Evolutionary conservation across 2,113 vertebrate genomes (phyloP).

Genomic region (Eulacestoma nigropectus): DNA sequence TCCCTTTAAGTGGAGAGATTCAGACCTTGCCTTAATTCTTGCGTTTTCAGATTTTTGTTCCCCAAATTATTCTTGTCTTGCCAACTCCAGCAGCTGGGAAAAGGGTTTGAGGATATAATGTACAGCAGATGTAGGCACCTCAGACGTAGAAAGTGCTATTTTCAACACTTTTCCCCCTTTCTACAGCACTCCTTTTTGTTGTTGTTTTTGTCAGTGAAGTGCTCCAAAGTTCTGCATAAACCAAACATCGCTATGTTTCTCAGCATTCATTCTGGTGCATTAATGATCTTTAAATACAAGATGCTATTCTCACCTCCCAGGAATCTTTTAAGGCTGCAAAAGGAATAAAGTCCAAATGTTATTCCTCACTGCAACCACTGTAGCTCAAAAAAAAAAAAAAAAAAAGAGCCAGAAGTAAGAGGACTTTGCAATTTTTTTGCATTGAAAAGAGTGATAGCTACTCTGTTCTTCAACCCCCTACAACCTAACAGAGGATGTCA

Average conservation of each 20-base stretch:
- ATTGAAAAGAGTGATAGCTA: background rate
- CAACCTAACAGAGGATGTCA: background rate
- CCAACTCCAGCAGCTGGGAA: background rate
- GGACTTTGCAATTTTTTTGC: background rate
- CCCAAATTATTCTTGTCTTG: background rate
- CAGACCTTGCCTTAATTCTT: conserved; percentile 20
- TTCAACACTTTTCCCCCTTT: background rate
- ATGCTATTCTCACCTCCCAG: background rate
- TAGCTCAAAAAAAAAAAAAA: background rate
- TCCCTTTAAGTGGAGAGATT: background rate
- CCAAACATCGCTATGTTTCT: background rate
- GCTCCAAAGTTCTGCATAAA: background rate
- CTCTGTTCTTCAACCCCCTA: background rate
- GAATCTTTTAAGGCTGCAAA: background rate
- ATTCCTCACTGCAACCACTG: background rate
- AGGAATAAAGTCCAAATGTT: too few relatives aligned
- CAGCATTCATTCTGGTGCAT: background rate
- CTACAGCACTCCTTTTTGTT: background rate
- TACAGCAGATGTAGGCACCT: background rate
- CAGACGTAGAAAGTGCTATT: background rate
- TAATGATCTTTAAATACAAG: background rate
- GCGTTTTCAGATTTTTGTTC: conserved; percentile 27
- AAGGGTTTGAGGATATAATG: background rate
- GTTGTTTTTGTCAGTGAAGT: background rate
- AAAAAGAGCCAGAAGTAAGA: background rate